Conservation (phyloP, 2,888 invertebrate species). For the Protodeltote pygarga region DNA sequence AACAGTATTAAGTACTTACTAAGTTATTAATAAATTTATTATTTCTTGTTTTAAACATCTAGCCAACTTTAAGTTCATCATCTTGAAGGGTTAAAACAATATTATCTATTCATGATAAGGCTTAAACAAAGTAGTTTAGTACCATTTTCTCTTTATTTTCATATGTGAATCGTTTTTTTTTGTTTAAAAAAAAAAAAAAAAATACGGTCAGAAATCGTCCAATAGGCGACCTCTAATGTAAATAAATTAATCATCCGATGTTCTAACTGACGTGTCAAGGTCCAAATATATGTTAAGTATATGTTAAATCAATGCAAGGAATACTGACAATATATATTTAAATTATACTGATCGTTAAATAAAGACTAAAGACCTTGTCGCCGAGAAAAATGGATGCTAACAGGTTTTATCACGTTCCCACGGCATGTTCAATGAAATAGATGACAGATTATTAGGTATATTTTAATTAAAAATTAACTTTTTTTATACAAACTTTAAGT, state of each 20-base stretch:
- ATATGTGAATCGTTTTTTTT: no score
- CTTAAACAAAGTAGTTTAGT: no score
- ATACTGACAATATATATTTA: constrained; percentile 32
- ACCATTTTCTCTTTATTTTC: no score
- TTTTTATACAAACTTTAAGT: constrained; percentile 3
- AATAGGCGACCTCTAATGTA: constrained; percentile 8
- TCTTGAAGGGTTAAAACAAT: constrained; percentile 31
- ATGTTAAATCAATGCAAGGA: constrained; percentile 36
- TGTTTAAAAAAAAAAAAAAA: no score
- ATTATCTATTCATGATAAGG: no score
- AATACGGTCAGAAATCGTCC: no score
- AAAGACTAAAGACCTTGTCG: constrained; percentile 40
- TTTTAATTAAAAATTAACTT: constrained; percentile 1
- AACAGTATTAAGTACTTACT: no score
- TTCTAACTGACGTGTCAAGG: constrained; percentile 39
- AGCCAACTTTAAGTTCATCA: constrained; percentile 29
- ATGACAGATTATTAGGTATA: constrained; percentile 6
- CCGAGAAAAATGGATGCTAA: constrained; percentile 22
- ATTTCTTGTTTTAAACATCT: no score
- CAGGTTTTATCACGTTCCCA: constrained; percentile 29
- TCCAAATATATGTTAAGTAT: constrained; percentile 30
- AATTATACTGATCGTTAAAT: constrained; percentile 37
- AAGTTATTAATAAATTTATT: no score
- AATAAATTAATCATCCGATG: constrained; percentile 18
- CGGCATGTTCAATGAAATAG: constrained; percentile 22